Base-by-base conservation (phyloP, 1,140 invertebrate genomes). In the Dendroctonus valens region DNA sequence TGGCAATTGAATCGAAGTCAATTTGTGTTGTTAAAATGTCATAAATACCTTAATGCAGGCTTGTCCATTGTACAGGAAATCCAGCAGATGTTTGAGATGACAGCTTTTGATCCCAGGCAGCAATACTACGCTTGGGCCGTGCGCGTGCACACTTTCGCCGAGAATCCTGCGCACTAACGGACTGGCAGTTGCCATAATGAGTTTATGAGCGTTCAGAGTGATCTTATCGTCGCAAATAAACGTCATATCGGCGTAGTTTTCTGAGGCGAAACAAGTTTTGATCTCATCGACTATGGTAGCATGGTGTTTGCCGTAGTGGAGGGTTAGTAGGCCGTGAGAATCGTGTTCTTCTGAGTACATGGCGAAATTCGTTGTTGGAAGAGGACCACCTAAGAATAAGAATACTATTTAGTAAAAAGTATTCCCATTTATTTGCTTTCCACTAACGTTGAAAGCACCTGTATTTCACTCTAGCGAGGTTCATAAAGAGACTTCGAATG, bases 221-320 rank as follows among this genome's bases (percentile, higher is more conserved):
- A 87, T 87, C 73, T 80, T 83, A 78, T 90, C 89, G 78, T 91
- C 90, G 78, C 91, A 92, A 48, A 91, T 85, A 70, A 93, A 84
- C 67, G 87, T 87, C 77, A 93, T 84, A 81, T 92, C 91, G 39
- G 91, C 89, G 79, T 89, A 90, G 78, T 89, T 85, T 76, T 91
- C 90, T 61, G 89, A 89, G 73, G 86, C 84, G 81, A 91, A 92
- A 83, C 90, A 91, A 73, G 89, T 88, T 74, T 89, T 88, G 78
- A 92, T 89, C 83, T 92, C 91, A 76, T 90, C 89, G 78, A 91
- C 87, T 82, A 92, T 87, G 78, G 90, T 91, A 80, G 90, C 89
- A 82, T 91, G 90, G 84, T 92, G 91, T 82, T 92, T 92, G 81
- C 90, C 90, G 82, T 92, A 92, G 81, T 91, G 91, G 79, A 93